These are phyloP conservation scores for Drosophila fulvimacula DNA, from an alignment of 2,888 invertebrate genomes.

Conservation along the genomic window DNA sequence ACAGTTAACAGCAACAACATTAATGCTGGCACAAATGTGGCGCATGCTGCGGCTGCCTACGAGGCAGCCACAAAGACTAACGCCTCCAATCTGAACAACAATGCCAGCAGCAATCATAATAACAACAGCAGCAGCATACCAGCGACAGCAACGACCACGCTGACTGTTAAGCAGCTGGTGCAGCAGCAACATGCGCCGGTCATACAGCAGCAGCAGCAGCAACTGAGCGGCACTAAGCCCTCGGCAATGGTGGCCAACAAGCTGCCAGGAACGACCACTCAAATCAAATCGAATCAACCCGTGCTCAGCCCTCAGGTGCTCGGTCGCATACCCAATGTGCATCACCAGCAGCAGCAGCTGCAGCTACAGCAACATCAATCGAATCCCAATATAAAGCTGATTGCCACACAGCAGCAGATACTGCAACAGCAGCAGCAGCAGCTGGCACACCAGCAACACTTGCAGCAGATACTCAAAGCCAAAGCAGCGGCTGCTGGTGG, in stretches of 20 bases:
- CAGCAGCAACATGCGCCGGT: constrained; percentile 82
- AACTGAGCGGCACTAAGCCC: constrained; percentile 62
- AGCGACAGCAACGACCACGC: constrained; percentile 71
- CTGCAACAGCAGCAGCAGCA: constrained; percentile 81
- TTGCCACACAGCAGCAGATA: constrained; percentile 82
- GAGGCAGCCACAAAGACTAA: constrained; percentile 58
- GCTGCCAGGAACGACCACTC: constrained; percentile 24
- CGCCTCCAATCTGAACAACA: constrained; percentile 46
- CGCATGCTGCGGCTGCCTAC: constrained; percentile 72
- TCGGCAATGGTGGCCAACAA: constrained; percentile 23
- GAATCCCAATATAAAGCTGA: constrained; percentile 82
- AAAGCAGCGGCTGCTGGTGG: constrained; percentile 81
- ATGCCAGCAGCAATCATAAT: constrained; percentile 45
- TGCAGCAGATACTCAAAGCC: constrained; percentile 82
- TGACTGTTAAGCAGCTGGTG: constrained; percentile 82
- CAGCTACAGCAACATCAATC: constrained; percentile 69
- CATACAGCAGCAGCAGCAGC: constrained; percentile 83
- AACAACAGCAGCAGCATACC: constrained; percentile 43
- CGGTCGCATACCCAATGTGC: constrained; percentile 75
- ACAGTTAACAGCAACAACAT: constrained; percentile 6
- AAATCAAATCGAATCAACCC: constrained; percentile 42
- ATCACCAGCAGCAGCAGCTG: constrained; percentile 57
- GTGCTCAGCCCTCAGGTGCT: constrained; percentile 69
- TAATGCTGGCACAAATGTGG: constrained; percentile 54
- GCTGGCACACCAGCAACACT: constrained; percentile 81